These are phyloP conservation scores for Saccopteryx leptura DNA, from an alignment of 2,113 vertebrate species.

Conservation along the genomic window DNA sequence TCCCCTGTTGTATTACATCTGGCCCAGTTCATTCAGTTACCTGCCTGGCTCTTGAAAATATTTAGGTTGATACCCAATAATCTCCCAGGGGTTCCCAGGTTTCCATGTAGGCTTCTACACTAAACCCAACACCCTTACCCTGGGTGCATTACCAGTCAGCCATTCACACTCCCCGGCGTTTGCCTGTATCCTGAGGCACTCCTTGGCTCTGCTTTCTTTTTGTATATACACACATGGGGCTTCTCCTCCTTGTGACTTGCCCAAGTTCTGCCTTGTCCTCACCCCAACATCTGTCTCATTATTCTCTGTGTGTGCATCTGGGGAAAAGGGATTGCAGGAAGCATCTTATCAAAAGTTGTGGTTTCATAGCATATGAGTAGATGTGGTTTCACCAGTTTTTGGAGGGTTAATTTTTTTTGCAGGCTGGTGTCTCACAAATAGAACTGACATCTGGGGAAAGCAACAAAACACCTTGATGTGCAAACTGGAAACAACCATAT, in stretches of 20 bases:
- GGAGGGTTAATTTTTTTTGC: not conserved
- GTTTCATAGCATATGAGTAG: not conserved
- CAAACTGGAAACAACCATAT: not conserved
- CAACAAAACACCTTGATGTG: not conserved
- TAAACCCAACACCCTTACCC: not conserved
- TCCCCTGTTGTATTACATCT: not conserved
- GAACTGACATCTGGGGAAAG: not conserved
- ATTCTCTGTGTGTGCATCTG: not conserved
- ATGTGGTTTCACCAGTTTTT: not conserved
- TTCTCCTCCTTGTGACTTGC: not conserved
- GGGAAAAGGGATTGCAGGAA: not conserved
- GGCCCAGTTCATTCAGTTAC: not conserved
- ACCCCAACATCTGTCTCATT: not conserved
- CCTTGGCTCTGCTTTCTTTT: not conserved
- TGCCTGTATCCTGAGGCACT: not conserved
- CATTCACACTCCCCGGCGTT: not conserved
- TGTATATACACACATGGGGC: not conserved
- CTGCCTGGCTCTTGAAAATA: not conserved
- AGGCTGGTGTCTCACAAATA: not conserved
- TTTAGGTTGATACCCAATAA: not conserved
- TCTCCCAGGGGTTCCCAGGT: not conserved
- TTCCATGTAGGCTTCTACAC: not conserved
- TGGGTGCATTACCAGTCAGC: not conserved
- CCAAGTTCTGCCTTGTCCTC: not conserved
- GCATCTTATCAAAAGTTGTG: not conserved